These are phyloP conservation scores for Vulpes lagopus DNA, from an alignment of 2,113 vertebrate genomes.

Conservation along the genomic window DNA sequence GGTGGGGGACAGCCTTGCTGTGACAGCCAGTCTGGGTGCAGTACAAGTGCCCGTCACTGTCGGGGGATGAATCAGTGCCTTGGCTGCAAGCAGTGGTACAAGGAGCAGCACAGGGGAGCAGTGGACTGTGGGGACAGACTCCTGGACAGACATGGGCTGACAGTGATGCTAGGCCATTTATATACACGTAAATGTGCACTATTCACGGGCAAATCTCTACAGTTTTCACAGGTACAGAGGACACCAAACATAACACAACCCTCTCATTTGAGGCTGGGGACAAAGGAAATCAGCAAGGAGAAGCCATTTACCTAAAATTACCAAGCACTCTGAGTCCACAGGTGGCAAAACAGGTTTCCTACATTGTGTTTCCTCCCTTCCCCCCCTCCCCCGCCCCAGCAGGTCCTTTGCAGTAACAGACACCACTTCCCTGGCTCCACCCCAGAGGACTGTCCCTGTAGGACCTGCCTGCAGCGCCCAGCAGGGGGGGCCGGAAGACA, in stretches of 20 bases:
- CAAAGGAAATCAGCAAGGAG: background rate
- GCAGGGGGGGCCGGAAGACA: background rate
- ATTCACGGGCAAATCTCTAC: background rate
- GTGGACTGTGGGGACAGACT: no score
- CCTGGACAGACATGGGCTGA: background rate
- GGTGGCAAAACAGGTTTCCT: background rate
- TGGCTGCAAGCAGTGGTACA: accelerated
- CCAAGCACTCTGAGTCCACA: background rate
- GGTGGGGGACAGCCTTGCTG: no score
- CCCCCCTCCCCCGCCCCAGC: background rate
- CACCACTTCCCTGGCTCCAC: background rate
- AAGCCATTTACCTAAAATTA: background rate
- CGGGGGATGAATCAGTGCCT: no score
- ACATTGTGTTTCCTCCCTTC: background rate
- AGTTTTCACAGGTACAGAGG: background rate
- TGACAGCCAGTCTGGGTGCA: background rate
- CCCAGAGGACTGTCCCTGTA: accelerated
- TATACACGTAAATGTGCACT: background rate
- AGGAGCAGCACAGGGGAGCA: background rate
- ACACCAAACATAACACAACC: background rate
- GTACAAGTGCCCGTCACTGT: background rate
- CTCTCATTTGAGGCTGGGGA: background rate
- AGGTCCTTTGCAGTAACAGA: background rate
- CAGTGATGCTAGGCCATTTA: background rate
- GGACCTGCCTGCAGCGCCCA: background rate